A percentile compares a stretch with the other conserved stretches of the same genome.
phyloP scores from a whole-genome alignment of 2,888 invertebrate species.

The Pollenia angustigena region DNA sequence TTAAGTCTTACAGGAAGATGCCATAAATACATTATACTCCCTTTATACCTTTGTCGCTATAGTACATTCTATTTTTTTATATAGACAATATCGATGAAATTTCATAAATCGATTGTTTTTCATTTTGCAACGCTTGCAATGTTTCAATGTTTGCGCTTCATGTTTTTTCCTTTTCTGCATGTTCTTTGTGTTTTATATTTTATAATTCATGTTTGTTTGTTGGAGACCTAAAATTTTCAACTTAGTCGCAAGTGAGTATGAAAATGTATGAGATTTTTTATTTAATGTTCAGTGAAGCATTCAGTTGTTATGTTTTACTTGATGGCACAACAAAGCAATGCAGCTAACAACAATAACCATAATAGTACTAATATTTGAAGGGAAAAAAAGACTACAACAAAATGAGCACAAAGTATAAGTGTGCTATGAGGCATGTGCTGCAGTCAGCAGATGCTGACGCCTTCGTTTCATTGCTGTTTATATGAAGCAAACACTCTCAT shows the following conservation, averaged over 20 bases:
- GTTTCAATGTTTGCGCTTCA: slow-evolving; percentile 48
- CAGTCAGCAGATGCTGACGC: slow-evolving; percentile 71
- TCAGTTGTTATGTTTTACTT: slow-evolving; percentile 67
- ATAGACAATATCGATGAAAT: slow-evolving; percentile 56
- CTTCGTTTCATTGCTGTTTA: slow-evolving; percentile 54
- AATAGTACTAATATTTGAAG: slow-evolving; percentile 35
- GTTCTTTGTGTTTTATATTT: slow-evolving; percentile 61
- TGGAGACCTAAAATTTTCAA: background rate
- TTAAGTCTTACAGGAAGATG: background rate
- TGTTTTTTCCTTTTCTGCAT: background rate
- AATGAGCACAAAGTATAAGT: slow-evolving; percentile 59
- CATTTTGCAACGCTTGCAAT: slow-evolving; percentile 53
- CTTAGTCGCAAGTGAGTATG: slow-evolving; percentile 4
- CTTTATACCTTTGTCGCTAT: background rate
- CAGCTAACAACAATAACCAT: slow-evolving; percentile 19
- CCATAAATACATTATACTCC: too few species aligned
- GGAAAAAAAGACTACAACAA: slow-evolving; percentile 12
- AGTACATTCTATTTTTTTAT: slow-evolving; percentile 2
- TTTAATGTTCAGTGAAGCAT: slow-evolving; percentile 65
- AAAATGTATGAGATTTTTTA: slow-evolving; percentile 37
- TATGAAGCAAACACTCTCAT: slow-evolving; percentile 11
- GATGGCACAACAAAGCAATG: slow-evolving; percentile 62
- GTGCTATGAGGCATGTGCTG: slow-evolving; percentile 69
- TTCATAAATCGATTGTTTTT: slow-evolving; percentile 69
- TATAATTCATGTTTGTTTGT: slow-evolving; percentile 50